Conservation (phyloP, 2,888 invertebrate genomes). For the Glyphotaelius pellucidus region DNA sequence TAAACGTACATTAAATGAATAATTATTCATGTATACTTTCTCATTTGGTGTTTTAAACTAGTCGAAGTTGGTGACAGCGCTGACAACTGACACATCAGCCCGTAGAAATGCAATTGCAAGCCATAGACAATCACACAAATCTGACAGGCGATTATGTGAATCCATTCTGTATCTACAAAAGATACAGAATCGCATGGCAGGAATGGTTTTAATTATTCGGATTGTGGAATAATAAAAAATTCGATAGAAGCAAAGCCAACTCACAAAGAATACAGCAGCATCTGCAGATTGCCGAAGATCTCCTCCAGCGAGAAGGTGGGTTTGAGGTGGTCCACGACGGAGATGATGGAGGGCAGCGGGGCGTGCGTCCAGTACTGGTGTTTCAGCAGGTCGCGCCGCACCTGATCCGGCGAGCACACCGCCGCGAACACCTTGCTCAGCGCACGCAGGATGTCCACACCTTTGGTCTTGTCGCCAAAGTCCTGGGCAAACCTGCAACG, state of each 20-base stretch:
- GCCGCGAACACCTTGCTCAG: conserved; percentile 68
- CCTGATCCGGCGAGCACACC: not conserved
- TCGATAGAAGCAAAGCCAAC: conserved; percentile 64
- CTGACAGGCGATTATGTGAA: too few relatives aligned
- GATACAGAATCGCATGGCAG: too few relatives aligned
- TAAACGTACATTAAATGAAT: too few relatives aligned
- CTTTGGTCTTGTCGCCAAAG: conserved; percentile 77
- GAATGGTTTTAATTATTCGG: too few relatives aligned
- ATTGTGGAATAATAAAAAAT: not conserved
- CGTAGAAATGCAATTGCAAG: too few relatives aligned
- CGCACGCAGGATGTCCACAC: conserved; percentile 72
- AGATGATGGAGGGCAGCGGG: conserved; percentile 78
- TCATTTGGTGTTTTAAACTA: too few relatives aligned
- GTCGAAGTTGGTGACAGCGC: too few relatives aligned
- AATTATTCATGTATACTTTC: too few relatives aligned
- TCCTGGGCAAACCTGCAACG: conserved; percentile 75
- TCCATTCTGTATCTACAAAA: too few relatives aligned
- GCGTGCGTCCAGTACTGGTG: conserved; percentile 83
- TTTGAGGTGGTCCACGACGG: conserved; percentile 78
- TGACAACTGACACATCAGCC: too few relatives aligned
- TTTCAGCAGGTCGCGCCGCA: conserved; percentile 72
- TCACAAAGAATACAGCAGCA: conserved; percentile 85
- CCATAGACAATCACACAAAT: too few relatives aligned
- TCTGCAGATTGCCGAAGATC: conserved; percentile 79
- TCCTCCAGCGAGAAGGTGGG: conserved; percentile 75